A percentile compares a stretch with the other conserved stretches of the same genome.
phyloP scores from a whole-genome alignment of 2,888 invertebrate genomes.

The Eupeodes latifasciatus region DNA sequence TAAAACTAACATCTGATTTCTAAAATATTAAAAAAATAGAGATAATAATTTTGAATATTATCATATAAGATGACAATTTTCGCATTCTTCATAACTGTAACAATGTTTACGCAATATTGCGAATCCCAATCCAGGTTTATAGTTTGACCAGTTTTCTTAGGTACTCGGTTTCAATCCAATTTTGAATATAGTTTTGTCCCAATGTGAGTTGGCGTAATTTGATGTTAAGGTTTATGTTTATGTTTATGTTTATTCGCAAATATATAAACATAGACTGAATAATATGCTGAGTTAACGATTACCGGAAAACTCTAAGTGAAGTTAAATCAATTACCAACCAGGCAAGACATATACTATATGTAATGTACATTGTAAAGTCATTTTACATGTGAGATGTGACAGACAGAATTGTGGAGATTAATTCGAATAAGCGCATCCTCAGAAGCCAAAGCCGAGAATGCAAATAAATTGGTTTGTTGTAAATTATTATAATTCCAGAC shows the following conservation, averaged over 20 bases:
- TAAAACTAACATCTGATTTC: no score
- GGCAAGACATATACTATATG: constrained; percentile 8
- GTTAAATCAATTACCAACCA: constrained; percentile 53
- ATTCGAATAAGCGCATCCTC: constrained; percentile 1
- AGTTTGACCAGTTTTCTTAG: no score
- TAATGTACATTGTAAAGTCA: neutral
- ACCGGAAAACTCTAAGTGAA: constrained; percentile 61
- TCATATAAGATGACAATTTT: no score
- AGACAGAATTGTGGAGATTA: constrained; percentile 15
- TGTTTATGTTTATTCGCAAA: neutral
- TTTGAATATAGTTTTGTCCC: neutral
- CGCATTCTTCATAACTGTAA: no score
- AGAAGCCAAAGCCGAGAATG: constrained; percentile 4
- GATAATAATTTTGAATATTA: no score
- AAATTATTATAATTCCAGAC: neutral
- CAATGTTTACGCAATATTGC: no score
- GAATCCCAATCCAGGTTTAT: no score
- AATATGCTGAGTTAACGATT: constrained; percentile 45
- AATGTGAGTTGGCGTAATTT: constrained; percentile 46
- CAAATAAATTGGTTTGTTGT: constrained; percentile 25
- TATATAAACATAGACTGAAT: constrained; percentile 35
- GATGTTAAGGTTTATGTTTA: constrained; percentile 46
- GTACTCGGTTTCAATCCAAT: neutral
- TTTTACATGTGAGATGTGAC: constrained; percentile 20
- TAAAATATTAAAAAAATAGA: no score